These are phyloP conservation scores for Malurus melanocephalus DNA, from an alignment of 2,113 vertebrate species.

Conservation along the genomic window DNA sequence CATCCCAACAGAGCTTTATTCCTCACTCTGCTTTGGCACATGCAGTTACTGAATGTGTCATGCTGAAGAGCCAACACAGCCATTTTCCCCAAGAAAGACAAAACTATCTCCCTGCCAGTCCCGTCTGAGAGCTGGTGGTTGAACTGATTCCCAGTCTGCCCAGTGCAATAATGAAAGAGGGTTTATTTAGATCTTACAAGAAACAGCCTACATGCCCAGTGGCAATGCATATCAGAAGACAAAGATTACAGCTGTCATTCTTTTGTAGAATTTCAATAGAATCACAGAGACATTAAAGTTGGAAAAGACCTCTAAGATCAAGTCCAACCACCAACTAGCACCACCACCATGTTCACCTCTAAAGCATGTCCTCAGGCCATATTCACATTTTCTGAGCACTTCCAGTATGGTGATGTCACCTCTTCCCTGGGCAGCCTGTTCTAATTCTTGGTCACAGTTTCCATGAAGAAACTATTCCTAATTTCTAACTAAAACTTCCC, in stretches of 20 bases:
- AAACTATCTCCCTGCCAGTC: background rate
- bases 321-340: background rate
- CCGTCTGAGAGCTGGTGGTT: background rate
- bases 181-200: background rate
- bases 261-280: background rate
- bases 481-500: background rate
- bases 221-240: background rate
- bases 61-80: background rate
- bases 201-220: background rate
- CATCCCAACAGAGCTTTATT: background rate
- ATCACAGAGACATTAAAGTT: background rate
- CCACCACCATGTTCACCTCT: background rate
- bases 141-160: background rate
- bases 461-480: background rate
- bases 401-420: background rate
- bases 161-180: background rate
- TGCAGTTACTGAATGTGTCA: background rate
- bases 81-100: background rate
- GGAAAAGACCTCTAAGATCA: background rate
- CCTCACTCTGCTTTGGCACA: background rate
- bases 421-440: background rate
- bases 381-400: background rate
- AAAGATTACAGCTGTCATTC: background rate
- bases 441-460: background rate
- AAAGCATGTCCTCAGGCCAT: background rate